Conservation (phyloP, 1,140 invertebrate species). For the Oppia nitens region DNA sequence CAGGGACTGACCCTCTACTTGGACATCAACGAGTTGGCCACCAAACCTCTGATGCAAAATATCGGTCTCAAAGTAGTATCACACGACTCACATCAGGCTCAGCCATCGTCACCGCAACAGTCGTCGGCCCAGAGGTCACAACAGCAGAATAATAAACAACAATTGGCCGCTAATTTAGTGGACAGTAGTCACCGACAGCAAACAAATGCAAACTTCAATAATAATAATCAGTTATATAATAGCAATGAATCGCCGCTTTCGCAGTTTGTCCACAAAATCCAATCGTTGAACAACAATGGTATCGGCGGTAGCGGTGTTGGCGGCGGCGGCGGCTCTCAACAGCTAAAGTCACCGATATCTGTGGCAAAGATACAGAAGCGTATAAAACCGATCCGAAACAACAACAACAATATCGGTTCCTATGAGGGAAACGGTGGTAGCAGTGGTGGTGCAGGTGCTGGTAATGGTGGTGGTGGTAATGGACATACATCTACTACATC, state of each 20-base stretch:
- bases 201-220: too few species aligned
- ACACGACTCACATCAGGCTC: not conserved
- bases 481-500: not conserved
- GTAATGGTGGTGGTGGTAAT: too few species aligned
- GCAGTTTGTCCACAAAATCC: not conserved
- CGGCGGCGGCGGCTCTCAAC: too few species aligned
- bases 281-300: not conserved
- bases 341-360: not conserved
- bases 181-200: too few species aligned
- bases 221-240: too few species aligned
- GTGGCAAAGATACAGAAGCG: not conserved
- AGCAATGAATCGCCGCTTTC: not conserved
- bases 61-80: conserved; percentile 16
- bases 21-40: conserved; percentile 11
- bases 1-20: conserved; percentile 10
- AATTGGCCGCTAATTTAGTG: not conserved
- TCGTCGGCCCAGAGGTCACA: not conserved
- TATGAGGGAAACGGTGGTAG: not conserved
- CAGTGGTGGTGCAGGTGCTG: too few species aligned
- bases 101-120: not conserved
- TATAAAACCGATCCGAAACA: not conserved
- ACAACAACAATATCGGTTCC: too few species aligned
- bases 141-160: not conserved
- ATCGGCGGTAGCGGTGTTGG: too few species aligned
- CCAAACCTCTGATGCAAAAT: conserved; percentile 13